Evolutionary conservation across 2,888 invertebrate genomes (phyloP).

Genomic region (Chrysotoxum bicinctum): DNA sequence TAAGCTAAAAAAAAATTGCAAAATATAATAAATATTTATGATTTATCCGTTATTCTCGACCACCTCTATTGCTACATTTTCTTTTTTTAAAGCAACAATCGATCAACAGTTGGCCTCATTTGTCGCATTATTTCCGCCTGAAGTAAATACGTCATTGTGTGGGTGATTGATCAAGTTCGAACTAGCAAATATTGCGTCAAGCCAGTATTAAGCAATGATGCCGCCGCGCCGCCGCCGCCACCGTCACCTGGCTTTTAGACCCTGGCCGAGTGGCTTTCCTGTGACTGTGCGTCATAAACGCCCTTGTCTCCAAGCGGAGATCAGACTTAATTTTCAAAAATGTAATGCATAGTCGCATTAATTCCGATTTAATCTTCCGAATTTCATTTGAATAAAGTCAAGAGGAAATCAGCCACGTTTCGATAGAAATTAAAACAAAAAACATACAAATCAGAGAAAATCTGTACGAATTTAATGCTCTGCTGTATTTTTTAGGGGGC

Average conservation of each 20-base stretch:
- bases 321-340: conserved; percentile 44
- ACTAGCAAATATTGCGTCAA: neutral
- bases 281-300: conserved; percentile 43
- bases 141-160: conserved; percentile 39
- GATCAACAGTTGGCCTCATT: conserved; percentile 51
- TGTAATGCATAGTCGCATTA: conserved; percentile 26
- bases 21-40: conserved; percentile 10
- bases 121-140: conserved; percentile 42
- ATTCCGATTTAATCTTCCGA: conserved; percentile 37
- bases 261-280: neutral
- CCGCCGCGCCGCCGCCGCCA: neutral
- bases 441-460: neutral
- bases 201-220: neutral
- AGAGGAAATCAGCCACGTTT: conserved; percentile 6
- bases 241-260: neutral
- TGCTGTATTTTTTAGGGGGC: conserved; percentile 37
- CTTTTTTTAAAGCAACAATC: conserved; percentile 13
- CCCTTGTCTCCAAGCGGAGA: conserved; percentile 54
- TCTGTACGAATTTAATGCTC: neutral
- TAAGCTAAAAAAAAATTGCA: neutral
- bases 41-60: conserved; percentile 16
- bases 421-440: neutral
- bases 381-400: conserved; percentile 30
- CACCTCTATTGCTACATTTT: conserved; percentile 28
- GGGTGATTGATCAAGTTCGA: conserved; percentile 29